These are phyloP conservation scores for Spea bombifrons DNA, from an alignment of 2,113 vertebrate genomes.

Conservation along the genomic window DNA sequence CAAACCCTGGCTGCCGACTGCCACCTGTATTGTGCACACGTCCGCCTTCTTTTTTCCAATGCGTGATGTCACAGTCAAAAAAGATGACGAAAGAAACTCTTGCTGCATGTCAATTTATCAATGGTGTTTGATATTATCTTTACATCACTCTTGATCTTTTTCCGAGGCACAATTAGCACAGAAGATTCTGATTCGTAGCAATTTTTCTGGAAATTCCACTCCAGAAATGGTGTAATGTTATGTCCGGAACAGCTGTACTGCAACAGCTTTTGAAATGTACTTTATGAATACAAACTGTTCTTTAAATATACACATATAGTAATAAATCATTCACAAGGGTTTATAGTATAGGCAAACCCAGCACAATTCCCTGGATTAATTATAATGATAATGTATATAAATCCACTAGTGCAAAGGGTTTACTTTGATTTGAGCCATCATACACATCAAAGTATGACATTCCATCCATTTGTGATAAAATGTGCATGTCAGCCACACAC, in stretches of 20 bases:
- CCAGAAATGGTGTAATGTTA: background rate
- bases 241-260: background rate
- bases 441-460: background rate
- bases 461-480: background rate
- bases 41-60: no score
- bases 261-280: background rate
- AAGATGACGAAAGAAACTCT: no score
- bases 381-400: background rate
- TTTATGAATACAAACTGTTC: background rate
- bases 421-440: background rate
- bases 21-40: no score
- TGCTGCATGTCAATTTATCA: no score
- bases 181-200: background rate
- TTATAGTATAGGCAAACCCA: background rate
- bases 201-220: background rate
- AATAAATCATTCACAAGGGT: background rate
- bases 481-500: no score
- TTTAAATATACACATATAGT: background rate
- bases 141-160: background rate
- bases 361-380: background rate
- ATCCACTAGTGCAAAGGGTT: background rate
- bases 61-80: no score
- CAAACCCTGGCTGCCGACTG: no score
- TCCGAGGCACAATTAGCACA: background rate
- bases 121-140: background rate